These are phyloP conservation scores for Hetaerina titia DNA, from an alignment of 2,888 invertebrate species.

Conservation along the genomic window DNA sequence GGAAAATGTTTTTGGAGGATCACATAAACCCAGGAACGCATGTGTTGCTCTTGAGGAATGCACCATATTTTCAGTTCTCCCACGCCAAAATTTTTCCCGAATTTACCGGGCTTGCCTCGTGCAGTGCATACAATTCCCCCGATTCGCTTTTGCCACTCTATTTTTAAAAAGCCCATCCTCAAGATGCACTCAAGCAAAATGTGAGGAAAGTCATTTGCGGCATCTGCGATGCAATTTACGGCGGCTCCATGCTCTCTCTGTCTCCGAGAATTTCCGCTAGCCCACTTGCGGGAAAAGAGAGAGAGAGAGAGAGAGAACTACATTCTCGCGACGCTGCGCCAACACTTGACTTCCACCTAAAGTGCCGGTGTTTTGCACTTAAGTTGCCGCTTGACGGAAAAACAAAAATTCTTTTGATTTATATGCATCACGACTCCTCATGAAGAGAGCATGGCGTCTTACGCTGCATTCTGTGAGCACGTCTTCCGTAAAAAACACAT, in stretches of 20 bases:
- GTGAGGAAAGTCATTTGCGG: conserved; percentile 20
- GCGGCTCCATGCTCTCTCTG: background rate
- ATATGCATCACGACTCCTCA: background rate
- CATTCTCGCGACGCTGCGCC: background rate
- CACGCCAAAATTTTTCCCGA: no score
- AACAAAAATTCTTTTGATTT: background rate
- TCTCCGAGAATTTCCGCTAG: background rate
- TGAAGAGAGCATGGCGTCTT: background rate
- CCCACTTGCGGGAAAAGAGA: background rate
- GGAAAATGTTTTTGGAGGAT: no score
- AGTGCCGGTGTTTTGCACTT: background rate
- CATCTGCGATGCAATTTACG: conserved; percentile 51
- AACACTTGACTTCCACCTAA: background rate
- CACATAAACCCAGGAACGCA: no score
- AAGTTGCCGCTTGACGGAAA: background rate
- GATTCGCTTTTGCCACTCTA: background rate
- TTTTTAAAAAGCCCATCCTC: background rate
- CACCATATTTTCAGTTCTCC: no score
- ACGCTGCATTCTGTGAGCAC: background rate
- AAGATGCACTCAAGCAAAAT: background rate
- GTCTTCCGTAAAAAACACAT: background rate
- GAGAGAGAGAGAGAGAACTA: background rate
- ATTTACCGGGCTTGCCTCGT: background rate
- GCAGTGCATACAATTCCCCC: background rate
- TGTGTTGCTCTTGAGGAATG: no score